Evolutionary conservation across 2,113 vertebrate species (phyloP), one percentile per base, ranked within the genome.

Genomic region (Ageneiosus marmoratus): DNA sequence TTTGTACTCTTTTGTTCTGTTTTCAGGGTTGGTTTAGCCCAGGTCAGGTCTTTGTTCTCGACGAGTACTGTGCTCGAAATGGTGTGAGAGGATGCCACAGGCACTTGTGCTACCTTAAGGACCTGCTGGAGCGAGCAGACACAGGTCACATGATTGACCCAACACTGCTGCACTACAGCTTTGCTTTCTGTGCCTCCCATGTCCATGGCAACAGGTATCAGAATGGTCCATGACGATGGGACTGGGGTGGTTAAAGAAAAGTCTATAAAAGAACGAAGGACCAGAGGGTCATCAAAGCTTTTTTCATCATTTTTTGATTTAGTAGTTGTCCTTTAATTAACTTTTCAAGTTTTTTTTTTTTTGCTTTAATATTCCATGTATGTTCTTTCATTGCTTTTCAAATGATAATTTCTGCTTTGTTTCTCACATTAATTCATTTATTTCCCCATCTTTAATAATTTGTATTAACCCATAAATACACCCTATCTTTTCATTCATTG

Each of bases 1-100:
- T 79, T 72, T 58, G 32, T 37, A 41, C 16, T 58, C 34, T n/a
- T n/a, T n/a, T 46, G 15, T 85, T 80, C 11, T 83, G 92, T 81
- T 92, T 88, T 83, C 92, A 99, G 98, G 98, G 98, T 91, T 99
- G 98, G 98, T 99, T 99, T 92, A 99, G 98, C 91, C 98, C 98
- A 32, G 98, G 98, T 89, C 98, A 99, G 93, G 98, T 99, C 90
- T 99, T 99, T 94, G 98, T 99, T 83, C 93, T 99, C 92, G 98
- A 99, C 83, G 98, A 99, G 89, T 99, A 99, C 89, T 99, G 98
- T 67, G 97, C 98, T 90, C 96, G 98, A 86, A 99, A 99, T 0
- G 98, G 98, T 88, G 98, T 99, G 81, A 94, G 98, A 88, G 98
- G 98, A 86, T 99, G 98, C 91, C 98, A 99, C 91, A 95, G 98